Percentiles rank a stretch among this genome's conserved stretches.
phyloP scores from a whole-genome alignment of 1,140 invertebrate species.

The Hirudo medicinalis region DNA sequence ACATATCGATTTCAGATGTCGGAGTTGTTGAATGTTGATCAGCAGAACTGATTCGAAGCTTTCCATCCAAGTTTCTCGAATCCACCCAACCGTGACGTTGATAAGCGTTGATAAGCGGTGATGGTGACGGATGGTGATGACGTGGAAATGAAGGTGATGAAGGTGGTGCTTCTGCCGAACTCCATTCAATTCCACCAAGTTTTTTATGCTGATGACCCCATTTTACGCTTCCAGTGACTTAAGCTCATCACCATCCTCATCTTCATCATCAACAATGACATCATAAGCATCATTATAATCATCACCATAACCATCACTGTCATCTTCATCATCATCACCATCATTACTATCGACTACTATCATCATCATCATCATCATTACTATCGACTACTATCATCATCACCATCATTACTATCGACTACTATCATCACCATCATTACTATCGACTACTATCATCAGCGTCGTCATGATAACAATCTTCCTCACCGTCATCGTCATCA shows the following conservation, averaged over 20 bases:
- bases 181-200: no score
- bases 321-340: constrained; percentile 5
- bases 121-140: not conserved
- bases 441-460: not conserved
- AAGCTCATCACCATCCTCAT: not conserved
- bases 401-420: not conserved
- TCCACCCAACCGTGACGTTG: no score
- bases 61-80: no score
- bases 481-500: not conserved
- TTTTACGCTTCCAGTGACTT: no score
- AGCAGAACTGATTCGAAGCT: no score
- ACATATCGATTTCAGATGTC: no score
- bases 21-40: no score
- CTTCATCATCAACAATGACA: not conserved
- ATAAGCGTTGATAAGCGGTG: no score
- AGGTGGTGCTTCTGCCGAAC: not conserved
- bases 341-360: no score
- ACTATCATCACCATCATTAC: not conserved
- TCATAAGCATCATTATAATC: not conserved
- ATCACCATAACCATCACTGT: not conserved
- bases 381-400: not conserved
- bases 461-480: not conserved
- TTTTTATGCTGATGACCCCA: no score
- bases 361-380: not conserved
- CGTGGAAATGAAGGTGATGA: no score